Conservation (phyloP, 1,140 invertebrate genomes). For the Armadillidium nasatum region DNA sequence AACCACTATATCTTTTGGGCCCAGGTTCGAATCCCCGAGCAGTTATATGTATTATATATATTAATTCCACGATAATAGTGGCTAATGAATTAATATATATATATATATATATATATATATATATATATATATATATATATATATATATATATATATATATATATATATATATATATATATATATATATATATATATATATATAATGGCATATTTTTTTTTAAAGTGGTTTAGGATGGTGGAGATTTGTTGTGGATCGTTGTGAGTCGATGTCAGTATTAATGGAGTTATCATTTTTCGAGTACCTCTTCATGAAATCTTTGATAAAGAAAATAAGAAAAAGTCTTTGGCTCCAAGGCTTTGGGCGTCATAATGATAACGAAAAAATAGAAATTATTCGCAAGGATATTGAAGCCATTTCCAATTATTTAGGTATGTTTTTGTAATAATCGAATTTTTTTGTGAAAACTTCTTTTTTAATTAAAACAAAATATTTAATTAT, state of each 20-base stretch:
- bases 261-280: neutral
- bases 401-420: constrained; percentile 42
- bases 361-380: constrained; percentile 38
- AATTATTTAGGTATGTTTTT: constrained; percentile 45
- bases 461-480: too few relatives aligned
- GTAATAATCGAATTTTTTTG: too few relatives aligned
- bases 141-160: constrained; percentile 1
- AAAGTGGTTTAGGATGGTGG: constrained; percentile 43
- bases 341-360: constrained; percentile 34
- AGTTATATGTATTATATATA: too few relatives aligned
- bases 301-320: neutral
- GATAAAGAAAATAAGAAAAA: neutral
- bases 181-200: constrained; percentile 14
- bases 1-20: too few relatives aligned
- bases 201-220: neutral
- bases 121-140: neutral
- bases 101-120: neutral
- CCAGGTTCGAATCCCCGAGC: too few relatives aligned
- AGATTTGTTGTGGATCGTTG: constrained; percentile 43
- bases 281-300: neutral
- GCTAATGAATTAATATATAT: neutral
- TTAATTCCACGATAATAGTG: neutral
- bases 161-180: constrained; percentile 15
- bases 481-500: neutral
- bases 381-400: constrained; percentile 40